These are phyloP conservation scores for Falco novaeseelandiae DNA, from an alignment of 2,797 vertebrate genomes.

Conservation along the genomic window DNA sequence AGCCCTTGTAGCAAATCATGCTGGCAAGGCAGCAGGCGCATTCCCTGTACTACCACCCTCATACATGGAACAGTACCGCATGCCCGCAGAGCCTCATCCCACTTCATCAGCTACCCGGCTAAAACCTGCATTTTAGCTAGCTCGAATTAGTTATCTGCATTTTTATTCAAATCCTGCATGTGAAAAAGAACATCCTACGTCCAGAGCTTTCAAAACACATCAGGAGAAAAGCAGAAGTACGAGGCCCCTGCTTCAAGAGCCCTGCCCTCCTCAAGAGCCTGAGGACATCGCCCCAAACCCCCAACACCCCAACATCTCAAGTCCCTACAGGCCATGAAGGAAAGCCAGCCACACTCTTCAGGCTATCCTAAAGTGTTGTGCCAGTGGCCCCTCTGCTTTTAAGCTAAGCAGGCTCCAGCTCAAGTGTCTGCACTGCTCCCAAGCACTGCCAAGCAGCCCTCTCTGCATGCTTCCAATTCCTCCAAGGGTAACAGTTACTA, in stretches of 20 bases:
- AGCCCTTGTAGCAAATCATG: neutral
- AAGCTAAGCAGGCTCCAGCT: neutral
- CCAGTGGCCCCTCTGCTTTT: neutral
- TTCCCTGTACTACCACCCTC: neutral
- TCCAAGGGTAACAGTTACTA: accelerated
- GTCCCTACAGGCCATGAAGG: accelerated
- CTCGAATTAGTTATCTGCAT: neutral
- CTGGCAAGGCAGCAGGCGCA: neutral
- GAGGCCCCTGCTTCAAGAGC: accelerated
- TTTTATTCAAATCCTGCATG: neutral
- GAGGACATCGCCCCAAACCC: accelerated
- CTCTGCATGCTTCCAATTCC: neutral
- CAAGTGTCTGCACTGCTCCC: neutral
- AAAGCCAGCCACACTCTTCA: neutral
- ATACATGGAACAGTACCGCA: accelerated
- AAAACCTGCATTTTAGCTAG: neutral
- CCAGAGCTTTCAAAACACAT: neutral
- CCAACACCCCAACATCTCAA: accelerated
- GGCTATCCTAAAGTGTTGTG: neutral
- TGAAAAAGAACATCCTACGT: neutral
- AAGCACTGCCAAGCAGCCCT: neutral
- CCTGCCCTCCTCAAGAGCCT: neutral
- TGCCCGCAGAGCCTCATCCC: neutral
- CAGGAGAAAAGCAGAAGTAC: neutral
- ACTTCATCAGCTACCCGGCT: neutral